These are phyloP conservation scores for Latrodectus elegans DNA, from an alignment of 2,888 invertebrate genomes.

Conservation along the genomic window DNA sequence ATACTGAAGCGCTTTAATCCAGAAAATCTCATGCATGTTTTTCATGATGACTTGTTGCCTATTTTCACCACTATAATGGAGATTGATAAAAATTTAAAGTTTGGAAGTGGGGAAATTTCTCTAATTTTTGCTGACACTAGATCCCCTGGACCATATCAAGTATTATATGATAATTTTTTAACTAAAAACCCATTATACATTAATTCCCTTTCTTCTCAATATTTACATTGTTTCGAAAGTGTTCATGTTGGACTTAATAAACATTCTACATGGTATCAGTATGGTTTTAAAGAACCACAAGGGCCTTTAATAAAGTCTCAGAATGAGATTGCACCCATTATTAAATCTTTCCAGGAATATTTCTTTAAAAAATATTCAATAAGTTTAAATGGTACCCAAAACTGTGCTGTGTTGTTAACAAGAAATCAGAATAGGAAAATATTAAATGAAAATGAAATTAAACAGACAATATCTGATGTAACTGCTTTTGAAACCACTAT, in stretches of 20 bases:
- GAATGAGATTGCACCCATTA: slow-evolving; percentile 71
- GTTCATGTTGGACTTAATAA: slow-evolving; percentile 75
- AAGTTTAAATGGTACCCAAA: background rate
- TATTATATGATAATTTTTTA: slow-evolving; percentile 75
- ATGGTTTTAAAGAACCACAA: slow-evolving; percentile 77
- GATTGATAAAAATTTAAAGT: slow-evolving; percentile 68
- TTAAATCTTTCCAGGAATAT: slow-evolving; percentile 72
- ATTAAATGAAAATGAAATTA: slow-evolving; percentile 76
- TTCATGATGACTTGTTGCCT: slow-evolving; percentile 78
- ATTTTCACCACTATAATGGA: slow-evolving; percentile 74
- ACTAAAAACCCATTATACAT: slow-evolving; percentile 35
- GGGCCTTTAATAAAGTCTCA: slow-evolving; percentile 73
- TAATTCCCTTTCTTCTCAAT: slow-evolving; percentile 45
- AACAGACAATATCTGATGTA: slow-evolving; percentile 72
- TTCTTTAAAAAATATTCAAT: slow-evolving; percentile 71
- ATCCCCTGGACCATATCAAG: slow-evolving; percentile 72
- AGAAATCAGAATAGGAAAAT: slow-evolving; percentile 76
- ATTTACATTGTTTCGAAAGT: slow-evolving; percentile 75
- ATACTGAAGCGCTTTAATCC: slow-evolving; percentile 76
- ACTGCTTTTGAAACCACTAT: slow-evolving; percentile 70
- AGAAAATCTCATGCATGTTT: slow-evolving; percentile 78
- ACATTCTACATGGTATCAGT: slow-evolving; percentile 77
- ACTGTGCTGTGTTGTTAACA: slow-evolving; percentile 73
- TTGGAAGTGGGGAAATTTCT: slow-evolving; percentile 51
- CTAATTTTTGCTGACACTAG: slow-evolving; percentile 74